Conservation (phyloP, 2,888 invertebrate species). For the Rhingia campestris region DNA sequence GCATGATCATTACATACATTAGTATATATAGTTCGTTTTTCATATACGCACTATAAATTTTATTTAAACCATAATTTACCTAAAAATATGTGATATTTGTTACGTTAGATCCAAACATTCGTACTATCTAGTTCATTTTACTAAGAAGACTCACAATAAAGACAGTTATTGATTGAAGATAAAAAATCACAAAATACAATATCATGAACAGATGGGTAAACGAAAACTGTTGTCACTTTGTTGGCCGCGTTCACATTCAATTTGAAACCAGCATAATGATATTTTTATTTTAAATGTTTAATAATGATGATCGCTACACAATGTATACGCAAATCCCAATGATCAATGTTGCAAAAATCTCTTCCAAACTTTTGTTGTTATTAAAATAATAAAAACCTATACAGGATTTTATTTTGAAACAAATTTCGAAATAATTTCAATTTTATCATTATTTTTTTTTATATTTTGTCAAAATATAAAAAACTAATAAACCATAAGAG, state of each 20-base stretch:
- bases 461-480: constrained; percentile 39
- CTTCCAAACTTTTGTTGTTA: constrained; percentile 50
- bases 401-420: constrained; percentile 5
- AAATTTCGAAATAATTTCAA: constrained; percentile 6
- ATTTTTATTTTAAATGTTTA: background rate
- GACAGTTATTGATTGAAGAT: too few species aligned
- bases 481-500: constrained; percentile 29
- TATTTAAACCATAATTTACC: constrained; percentile 20
- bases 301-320: constrained; percentile 1
- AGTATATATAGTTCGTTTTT: background rate
- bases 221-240: too few species aligned
- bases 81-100: constrained; percentile 49
- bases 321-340: constrained; percentile 29
- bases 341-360: constrained; percentile 54
- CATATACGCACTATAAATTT: background rate
- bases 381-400: background rate
- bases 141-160: too few species aligned
- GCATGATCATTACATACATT: constrained; percentile 22
- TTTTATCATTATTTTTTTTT: constrained; percentile 11
- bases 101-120: constrained; percentile 15
- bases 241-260: too few species aligned
- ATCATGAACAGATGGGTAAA: too few species aligned
- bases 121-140: background rate
- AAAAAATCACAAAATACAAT: too few species aligned
- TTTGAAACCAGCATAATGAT: background rate